Conservation (phyloP, 1,140 invertebrate genomes). For the Mya arenaria region DNA sequence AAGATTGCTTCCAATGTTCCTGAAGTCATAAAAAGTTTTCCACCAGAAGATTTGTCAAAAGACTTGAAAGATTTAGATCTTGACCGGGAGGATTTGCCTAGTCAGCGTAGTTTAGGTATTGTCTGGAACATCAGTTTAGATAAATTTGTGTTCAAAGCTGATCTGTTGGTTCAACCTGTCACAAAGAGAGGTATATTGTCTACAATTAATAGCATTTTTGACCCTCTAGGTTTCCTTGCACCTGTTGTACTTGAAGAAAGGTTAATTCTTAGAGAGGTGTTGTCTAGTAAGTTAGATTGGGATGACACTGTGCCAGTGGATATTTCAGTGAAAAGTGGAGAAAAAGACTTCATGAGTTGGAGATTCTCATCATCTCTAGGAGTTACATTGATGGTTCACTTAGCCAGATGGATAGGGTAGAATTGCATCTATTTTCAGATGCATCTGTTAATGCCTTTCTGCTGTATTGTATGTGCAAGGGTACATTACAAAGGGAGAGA, state of each 20-base stretch:
- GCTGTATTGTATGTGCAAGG: background rate
- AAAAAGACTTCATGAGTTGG: background rate
- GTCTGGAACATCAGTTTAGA: background rate
- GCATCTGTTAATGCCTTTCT: background rate
- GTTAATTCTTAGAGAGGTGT: background rate
- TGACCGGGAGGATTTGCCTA: too few species aligned
- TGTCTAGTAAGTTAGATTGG: too few species aligned
- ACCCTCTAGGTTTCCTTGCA: background rate
- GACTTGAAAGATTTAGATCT: too few species aligned
- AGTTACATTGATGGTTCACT: background rate
- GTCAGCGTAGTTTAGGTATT: background rate
- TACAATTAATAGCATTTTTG: conserved; percentile 1
- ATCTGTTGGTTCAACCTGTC: background rate
- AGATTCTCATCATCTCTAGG: background rate
- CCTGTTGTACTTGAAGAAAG: background rate
- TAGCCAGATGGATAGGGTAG: background rate
- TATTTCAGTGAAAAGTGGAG: background rate
- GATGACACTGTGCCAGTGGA: background rate
- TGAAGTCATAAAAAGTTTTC: too few species aligned
- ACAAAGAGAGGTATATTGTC: background rate
- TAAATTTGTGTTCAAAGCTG: background rate
- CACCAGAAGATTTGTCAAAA: too few species aligned
- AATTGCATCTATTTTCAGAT: background rate
- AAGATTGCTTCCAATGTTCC: too few species aligned
- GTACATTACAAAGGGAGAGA: background rate